Evolutionary conservation across 2,797 vertebrate genomes (phyloP).

Genomic region (Enoplosus armatus): DNA sequence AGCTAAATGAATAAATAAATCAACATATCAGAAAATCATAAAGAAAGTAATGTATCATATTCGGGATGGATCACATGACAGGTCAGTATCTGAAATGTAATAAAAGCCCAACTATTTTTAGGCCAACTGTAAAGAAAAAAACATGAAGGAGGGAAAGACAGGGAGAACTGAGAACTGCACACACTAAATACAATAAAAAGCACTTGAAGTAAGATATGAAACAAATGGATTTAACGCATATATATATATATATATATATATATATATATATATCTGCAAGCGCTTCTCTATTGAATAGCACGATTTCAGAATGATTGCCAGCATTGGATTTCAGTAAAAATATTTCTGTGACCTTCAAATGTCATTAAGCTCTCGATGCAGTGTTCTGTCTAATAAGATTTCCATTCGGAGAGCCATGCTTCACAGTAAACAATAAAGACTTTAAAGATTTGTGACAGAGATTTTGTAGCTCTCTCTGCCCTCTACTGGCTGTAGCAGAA

Average conservation of each 20-base stretch:
- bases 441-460: constrained; percentile 3
- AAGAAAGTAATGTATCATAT: neutral
- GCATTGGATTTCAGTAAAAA: constrained; percentile 14
- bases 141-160: neutral
- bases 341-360: constrained; percentile 55
- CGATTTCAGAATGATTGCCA: constrained; percentile 16
- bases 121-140: neutral
- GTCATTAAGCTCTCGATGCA: constrained; percentile 38
- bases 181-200: constrained; percentile 23
- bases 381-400: constrained; percentile 30
- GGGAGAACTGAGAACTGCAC: neutral
- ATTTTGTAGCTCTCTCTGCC: constrained; percentile 67
- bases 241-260: neutral
- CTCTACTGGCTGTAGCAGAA: constrained; percentile 64
- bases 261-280: constrained; percentile 12
- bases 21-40: neutral
- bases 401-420: constrained; percentile 14
- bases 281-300: constrained; percentile 23
- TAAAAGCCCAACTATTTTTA: neutral
- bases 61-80: neutral
- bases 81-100: neutral
- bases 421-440: constrained; percentile 23
- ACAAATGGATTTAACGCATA: constrained; percentile 25
- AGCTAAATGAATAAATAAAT: neutral
- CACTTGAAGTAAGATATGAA: constrained; percentile 14